These are phyloP conservation scores for Nothocercus nigrocapillus DNA, from an alignment of 2,113 vertebrate species.

Conservation along the genomic window DNA sequence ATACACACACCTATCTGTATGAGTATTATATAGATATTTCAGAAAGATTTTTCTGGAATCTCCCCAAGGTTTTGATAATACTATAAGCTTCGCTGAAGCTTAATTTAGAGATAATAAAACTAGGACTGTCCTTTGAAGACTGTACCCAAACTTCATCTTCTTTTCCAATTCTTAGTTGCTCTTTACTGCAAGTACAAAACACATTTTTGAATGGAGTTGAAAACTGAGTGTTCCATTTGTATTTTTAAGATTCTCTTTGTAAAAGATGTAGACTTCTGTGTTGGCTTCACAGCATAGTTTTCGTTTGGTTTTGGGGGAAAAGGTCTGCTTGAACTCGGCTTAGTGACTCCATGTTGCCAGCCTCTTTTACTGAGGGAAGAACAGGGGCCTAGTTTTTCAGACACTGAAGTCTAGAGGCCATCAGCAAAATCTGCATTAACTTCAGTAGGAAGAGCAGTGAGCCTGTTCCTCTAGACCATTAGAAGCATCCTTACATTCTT, in stretches of 20 bases:
- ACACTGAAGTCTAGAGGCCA: not conserved
- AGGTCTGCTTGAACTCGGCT: not conserved
- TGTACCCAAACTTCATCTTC: not conserved
- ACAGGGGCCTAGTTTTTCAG: fast-evolving
- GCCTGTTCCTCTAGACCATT: not conserved
- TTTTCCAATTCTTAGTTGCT: not conserved
- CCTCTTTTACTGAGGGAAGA: not conserved
- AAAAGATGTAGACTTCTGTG: not conserved
- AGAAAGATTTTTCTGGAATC: not conserved
- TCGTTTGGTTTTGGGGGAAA: not conserved
- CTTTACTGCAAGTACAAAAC: not conserved
- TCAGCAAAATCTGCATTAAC: not conserved
- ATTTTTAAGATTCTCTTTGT: not conserved
- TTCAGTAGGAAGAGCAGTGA: not conserved
- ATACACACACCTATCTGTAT: too few species aligned
- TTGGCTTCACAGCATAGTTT: not conserved
- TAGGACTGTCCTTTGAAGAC: not conserved
- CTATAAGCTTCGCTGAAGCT: not conserved
- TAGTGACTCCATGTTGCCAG: not conserved
- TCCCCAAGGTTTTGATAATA: not conserved
- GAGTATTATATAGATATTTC: not conserved
- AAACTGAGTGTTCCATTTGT: not conserved
- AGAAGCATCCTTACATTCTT: not conserved
- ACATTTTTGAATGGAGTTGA: not conserved
- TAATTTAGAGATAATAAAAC: not conserved